Conservation (phyloP, 2,888 invertebrate species). For the Drosophila demipolita region DNA sequence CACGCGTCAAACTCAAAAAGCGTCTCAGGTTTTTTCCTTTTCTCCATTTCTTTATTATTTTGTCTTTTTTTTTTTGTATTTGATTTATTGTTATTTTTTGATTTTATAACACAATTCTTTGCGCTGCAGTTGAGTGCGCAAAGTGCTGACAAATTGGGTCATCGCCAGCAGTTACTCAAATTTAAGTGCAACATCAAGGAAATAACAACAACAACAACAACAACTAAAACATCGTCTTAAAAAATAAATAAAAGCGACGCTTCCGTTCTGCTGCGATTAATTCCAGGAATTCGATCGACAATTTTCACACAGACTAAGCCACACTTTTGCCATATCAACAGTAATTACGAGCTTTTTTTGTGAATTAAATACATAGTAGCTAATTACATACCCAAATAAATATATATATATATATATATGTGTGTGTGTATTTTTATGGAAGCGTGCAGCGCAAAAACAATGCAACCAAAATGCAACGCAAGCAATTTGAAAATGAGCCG, state of each 20-base stretch:
- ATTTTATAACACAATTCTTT: conserved; percentile 48
- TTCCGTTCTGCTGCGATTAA: conserved; percentile 58
- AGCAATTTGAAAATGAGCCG: conserved; percentile 48
- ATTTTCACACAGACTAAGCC: conserved; percentile 66
- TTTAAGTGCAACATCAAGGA: conserved; percentile 36
- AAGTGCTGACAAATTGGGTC: conserved; percentile 59
- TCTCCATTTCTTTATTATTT: neutral
- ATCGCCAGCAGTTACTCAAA: conserved; percentile 36
- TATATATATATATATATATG: conserved; percentile 1
- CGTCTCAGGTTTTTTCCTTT: conserved; percentile 50
- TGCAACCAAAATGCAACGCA: conserved; percentile 62
- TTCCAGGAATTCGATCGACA: conserved; percentile 71
- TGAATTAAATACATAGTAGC: conserved; percentile 53
- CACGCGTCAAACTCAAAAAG: conserved; percentile 67
- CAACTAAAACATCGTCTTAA: conserved; percentile 26
- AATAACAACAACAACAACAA: conserved; percentile 20
- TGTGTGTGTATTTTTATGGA: conserved; percentile 32
- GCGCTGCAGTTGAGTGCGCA: conserved; percentile 30
- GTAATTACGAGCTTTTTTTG: conserved; percentile 47
- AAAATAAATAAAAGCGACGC: conserved; percentile 13
- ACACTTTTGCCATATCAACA: conserved; percentile 66
- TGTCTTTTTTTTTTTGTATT: neutral
- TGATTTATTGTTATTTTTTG: conserved; percentile 9
- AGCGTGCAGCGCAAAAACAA: conserved; percentile 73
- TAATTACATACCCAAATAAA: conserved; percentile 1